phyloP scores from a whole-genome alignment of 2,888 invertebrate genomes.

The Ophion ellenae region DNA sequence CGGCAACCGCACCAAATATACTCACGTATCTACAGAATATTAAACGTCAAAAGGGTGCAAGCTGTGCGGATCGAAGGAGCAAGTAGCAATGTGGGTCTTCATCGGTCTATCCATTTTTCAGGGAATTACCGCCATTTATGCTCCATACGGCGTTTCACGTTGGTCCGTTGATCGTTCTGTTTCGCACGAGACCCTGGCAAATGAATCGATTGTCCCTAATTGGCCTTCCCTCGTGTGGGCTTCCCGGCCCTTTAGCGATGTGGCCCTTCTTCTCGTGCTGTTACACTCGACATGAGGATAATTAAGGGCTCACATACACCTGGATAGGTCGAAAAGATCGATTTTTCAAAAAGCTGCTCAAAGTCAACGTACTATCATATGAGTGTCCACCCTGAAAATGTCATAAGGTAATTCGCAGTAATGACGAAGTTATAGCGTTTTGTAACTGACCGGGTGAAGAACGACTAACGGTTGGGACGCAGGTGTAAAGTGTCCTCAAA shows the following conservation, averaged over 20 bases:
- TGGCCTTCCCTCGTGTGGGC: constrained; percentile 61
- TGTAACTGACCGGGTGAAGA: no score
- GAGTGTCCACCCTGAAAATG: no score
- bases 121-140: not conserved
- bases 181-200: constrained; percentile 70
- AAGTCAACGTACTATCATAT: no score
- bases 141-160: constrained; percentile 1
- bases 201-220: constrained; percentile 77
- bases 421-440: no score
- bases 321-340: no score
- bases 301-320: constrained; percentile 26
- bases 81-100: not conserved
- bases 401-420: no score
- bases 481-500: no score
- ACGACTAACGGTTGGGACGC: no score
- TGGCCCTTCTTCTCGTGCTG: constrained; percentile 1
- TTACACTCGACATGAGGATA: constrained; percentile 41
- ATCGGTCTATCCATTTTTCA: not conserved
- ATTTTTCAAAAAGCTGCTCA: no score
- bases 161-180: constrained; percentile 3
- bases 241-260: no score
- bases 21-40: not conserved
- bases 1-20: constrained; percentile 73
- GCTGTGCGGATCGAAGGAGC: not conserved
- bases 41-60: not conserved